Percentiles rank a stretch among this genome's conserved stretches.
Conservation (phyloP, 2,113 vertebrate genomes). For the Genyomyrus donnyi region DNA sequence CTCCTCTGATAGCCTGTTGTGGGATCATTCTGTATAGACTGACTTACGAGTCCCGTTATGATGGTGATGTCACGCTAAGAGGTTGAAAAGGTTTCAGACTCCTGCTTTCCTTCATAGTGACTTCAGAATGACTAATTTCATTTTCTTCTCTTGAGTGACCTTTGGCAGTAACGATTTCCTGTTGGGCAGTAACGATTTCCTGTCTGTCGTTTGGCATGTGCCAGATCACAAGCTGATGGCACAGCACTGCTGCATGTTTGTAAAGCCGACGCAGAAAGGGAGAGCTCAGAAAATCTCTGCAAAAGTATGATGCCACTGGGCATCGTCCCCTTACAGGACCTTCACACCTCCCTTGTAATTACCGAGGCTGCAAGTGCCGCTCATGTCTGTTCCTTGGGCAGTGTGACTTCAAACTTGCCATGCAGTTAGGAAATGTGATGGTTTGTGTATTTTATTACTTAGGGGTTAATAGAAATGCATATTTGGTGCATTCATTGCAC, state of each 20-base stretch:
- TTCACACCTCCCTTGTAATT: not conserved
- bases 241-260: not conserved
- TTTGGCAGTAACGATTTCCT: not conserved
- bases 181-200: not conserved
- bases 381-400: not conserved
- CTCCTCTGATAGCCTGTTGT: not conserved
- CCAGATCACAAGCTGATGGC: not conserved
- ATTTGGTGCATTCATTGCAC: not conserved
- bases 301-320: not conserved
- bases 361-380: not conserved
- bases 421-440: not conserved
- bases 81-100: not conserved
- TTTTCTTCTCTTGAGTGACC: constrained; percentile 3
- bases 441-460: not conserved
- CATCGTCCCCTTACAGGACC: not conserved
- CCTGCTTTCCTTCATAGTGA: not conserved
- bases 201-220: not conserved
- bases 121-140: not conserved
- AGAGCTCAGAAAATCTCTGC: too few species aligned
- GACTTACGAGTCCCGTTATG: not conserved
- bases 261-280: not conserved
- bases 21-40: not conserved
- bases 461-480: not conserved
- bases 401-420: not conserved
- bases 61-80: not conserved